Evolutionary conservation across 2,797 vertebrate genomes (phyloP).

Genomic region (Accipiter fasciatus): DNA sequence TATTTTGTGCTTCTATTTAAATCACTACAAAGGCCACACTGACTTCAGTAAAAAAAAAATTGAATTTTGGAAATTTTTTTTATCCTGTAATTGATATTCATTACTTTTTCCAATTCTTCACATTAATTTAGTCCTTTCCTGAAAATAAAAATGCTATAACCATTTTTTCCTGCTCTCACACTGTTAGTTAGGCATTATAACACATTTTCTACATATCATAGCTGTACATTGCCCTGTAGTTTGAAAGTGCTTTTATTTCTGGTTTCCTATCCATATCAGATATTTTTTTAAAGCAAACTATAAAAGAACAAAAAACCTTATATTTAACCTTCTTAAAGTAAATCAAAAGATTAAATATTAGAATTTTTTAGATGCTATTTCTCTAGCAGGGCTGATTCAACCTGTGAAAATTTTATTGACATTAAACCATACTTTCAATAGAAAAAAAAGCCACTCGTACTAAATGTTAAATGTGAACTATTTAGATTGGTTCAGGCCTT

Average conservation of each 20-base stretch:
- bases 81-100: background rate
- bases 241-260: background rate
- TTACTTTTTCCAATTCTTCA: background rate
- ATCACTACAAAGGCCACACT: background rate
- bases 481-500: background rate
- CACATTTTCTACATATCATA: background rate
- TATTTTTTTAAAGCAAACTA: background rate
- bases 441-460: background rate
- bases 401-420: background rate
- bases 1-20: background rate
- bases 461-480: background rate
- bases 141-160: background rate
- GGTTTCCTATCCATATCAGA: background rate
- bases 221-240: background rate
- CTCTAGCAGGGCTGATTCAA: background rate
- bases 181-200: background rate
- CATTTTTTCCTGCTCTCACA: background rate
- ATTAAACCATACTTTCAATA: background rate
- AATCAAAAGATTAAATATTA: background rate
- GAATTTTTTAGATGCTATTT: background rate
- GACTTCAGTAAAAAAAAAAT: background rate
- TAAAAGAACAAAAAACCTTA: background rate
- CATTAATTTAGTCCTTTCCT: background rate
- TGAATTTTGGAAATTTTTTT: background rate
- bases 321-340: background rate